Base-by-base conservation (phyloP, 1,140 invertebrate genomes). In the Drosophila rufa region DNA sequence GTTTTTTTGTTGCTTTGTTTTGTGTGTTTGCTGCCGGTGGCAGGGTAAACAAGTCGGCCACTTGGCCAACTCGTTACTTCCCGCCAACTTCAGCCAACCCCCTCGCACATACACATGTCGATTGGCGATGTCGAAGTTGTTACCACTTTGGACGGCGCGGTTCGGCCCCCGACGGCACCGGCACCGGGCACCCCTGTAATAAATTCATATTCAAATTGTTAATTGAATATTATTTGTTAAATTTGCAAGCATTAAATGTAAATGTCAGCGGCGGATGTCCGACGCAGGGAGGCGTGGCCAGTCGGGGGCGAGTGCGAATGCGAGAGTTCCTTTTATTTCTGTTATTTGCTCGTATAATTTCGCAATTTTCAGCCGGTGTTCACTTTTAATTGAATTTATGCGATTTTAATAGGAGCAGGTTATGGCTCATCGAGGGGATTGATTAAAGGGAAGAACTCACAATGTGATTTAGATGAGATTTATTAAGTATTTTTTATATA, bases 201-300 rank as follows among this genome's bases (percentile, higher is more conserved):
- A 91, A 87, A 91, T 91, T 91, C 83, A 82, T 91, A 91, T 91
- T 91, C 89, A 91, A 91, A 91, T 91, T 87, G 89, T 91, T 91
- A 91, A 91, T 91, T 91, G 89, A 91, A 91, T 91, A 91, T 91
- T 91, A 91, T 91, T 91, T 89, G 89, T 91, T 87, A 91, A 90
- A 90, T 90, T 90, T 90, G 85, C 85, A 90, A 91, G 87, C 87
- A 91, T 91, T 91, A 87, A 91, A 83, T 91, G 87, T 87, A 87
- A 91, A 87, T 81, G 83, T 91, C 87, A 80, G 73, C 74, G 75
- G 67, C 74, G 65, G 58, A 71, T 69, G 67, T 67, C 59, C 67
- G 76, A 62, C 66, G 45, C 46, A 66, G 67, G 56, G 47, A 62
- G 85, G 79, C 86, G 86, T 91, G 71, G 42, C 68, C 53, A 56